Conservation (phyloP, 2,113 vertebrate genomes). For the Pachycephala philippinensis region DNA sequence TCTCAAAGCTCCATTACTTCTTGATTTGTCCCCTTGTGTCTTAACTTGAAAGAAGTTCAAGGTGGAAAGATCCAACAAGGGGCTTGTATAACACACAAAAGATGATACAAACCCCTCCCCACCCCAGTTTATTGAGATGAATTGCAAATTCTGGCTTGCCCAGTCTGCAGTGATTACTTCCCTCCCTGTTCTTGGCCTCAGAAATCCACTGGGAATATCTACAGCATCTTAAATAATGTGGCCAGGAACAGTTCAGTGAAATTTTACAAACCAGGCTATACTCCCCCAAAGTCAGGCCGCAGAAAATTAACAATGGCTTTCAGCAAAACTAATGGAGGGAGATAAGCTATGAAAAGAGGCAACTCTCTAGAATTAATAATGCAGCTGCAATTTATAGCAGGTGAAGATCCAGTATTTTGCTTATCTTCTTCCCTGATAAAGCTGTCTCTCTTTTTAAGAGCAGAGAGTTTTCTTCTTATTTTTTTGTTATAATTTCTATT, state of each 20-base stretch:
- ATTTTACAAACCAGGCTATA: not conserved
- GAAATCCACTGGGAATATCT: not conserved
- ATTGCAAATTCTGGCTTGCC: not conserved
- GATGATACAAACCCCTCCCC: not conserved
- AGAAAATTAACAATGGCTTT: not conserved
- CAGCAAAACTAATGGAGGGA: not conserved
- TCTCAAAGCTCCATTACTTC: not conserved
- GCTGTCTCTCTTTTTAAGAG: not conserved
- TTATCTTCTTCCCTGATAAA: not conserved
- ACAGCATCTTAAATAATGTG: not conserved
- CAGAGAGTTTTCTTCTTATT: not conserved
- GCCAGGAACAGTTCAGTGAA: not conserved
- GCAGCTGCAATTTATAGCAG: slow-evolving; percentile 12
- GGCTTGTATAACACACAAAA: not conserved
- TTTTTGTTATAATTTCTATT: not conserved
- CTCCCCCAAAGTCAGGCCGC: not conserved
- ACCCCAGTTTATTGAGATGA: fast-evolving
- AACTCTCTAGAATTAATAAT: not conserved
- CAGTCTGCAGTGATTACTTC: not conserved
- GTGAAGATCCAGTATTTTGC: not conserved
- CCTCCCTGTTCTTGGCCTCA: not conserved
- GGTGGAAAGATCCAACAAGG: not conserved
- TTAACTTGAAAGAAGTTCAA: not conserved
- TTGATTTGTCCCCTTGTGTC: not conserved
- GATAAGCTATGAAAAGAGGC: not conserved